Percentiles rank a stretch among this genome's conserved stretches.
Conservation (phyloP, 1,140 invertebrate species). For the Drosophila parvula region DNA sequence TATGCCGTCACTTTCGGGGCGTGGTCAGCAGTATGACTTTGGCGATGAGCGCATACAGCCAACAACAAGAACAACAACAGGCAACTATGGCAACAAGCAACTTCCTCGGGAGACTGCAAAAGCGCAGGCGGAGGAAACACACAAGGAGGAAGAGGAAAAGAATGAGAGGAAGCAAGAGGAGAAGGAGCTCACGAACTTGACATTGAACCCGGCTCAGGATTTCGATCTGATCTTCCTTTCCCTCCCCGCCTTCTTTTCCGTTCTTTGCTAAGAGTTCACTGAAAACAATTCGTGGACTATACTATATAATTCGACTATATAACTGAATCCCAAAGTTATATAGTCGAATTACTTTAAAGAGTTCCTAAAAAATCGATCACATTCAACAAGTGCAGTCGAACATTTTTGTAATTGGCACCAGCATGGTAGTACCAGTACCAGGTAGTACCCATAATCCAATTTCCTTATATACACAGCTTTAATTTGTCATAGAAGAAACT, state of each 20-base stretch:
- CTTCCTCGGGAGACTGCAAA: conserved; percentile 1
- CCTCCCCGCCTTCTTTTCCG: neutral
- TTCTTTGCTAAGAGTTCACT: neutral
- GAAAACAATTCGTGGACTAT: too few relatives aligned
- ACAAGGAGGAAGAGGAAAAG: neutral
- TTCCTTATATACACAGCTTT: too few relatives aligned
- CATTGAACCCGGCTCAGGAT: conserved; percentile 51
- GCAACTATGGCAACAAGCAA: conserved; percentile 10
- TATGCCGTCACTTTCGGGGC: conserved; percentile 64
- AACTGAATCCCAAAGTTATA: too few relatives aligned
- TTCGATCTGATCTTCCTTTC: neutral
- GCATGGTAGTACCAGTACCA: too few relatives aligned
- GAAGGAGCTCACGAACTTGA: conserved; percentile 57
- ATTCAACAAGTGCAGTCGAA: neutral
- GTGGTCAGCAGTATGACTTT: conserved; percentile 37
- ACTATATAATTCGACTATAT: too few relatives aligned
- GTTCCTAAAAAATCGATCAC: too few relatives aligned
- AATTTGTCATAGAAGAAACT: too few relatives aligned
- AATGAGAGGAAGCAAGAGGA: neutral
- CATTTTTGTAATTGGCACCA: neutral
- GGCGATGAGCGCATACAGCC: conserved; percentile 58
- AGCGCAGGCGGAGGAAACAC: neutral
- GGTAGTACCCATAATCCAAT: too few relatives aligned
- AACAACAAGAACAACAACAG: neutral
- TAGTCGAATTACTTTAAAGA: neutral